Base-by-base conservation (phyloP, 2,113 vertebrate genomes). In the Pelodiscus sinensis region DNA sequence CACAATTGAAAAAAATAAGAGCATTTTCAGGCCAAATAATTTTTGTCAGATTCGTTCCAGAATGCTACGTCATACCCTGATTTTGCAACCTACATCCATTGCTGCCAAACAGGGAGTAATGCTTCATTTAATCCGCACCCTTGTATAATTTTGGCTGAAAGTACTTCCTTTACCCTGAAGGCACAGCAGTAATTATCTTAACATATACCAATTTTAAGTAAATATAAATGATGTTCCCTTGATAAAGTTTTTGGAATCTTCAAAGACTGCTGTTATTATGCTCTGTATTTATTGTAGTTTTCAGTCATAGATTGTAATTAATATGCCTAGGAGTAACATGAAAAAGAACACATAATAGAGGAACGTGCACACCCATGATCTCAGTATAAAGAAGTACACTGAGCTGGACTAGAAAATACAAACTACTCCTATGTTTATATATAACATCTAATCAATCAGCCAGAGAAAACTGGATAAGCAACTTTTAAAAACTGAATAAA, bases 51-150 rank as follows among this genome's bases (percentile, higher is more conserved):
- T 95, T 85, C 90, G 90, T 96, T 87, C 44, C 82, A 88, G 82
- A 85, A 80, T 92, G 75, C 97, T 94, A 97, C 95, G 94, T 94
- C 96, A 95, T 87, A 89, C 91, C 83, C 91, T 91, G 94, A 87
- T 96, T 97, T 97, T 96, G 97, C 95, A 98, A 97, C 87, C 87
- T 79, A 80, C 29, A 94, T 55, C 82, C 71, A 91, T 19, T 89
- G 54, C 87, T 97, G 96, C 93, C 96, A 97, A 94, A 92, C 84
- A 88, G 85, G 96, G 86, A 97, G 92, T 96, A 97, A 97, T 97
- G 96, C 95, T 97, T 96, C 90, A 93, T 96, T 97, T 97, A 97
- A 96, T 95, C 94, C 96, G 97, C 94, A 96, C 94, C 96, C 96
- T 97, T 97, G 95, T 97, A 92, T 94, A 94, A 97, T 89, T 1